These are phyloP conservation scores for Tenthredo mesomela DNA, from an alignment of 2,888 invertebrate species.

Conservation along the genomic window DNA sequence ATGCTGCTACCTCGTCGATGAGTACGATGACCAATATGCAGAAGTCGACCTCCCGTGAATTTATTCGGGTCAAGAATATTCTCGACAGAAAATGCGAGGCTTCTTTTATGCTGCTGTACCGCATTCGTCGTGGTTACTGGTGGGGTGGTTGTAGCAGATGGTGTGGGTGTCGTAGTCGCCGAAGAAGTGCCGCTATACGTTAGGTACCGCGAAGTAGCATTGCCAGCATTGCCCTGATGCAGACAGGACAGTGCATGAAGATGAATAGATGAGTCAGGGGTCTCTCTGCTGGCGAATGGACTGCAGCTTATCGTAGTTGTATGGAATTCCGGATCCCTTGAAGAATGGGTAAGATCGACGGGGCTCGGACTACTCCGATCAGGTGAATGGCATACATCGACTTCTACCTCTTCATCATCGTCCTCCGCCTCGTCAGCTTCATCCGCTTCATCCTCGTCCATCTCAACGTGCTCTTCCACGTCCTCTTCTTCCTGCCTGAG, in stretches of 20 bases:
- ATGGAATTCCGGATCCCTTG: constrained; percentile 57
- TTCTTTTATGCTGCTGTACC: constrained; percentile 82
- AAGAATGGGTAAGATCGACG: constrained; percentile 77
- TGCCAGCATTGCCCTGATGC: constrained; percentile 56
- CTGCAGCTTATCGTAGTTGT: constrained; percentile 29
- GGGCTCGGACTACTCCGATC: constrained; percentile 76
- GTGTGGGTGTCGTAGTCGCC: constrained; percentile 57
- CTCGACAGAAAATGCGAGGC: constrained; percentile 93
- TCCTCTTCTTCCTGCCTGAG: constrained; percentile 58
- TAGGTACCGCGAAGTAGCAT: constrained; percentile 20
- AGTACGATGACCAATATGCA: constrained; percentile 66
- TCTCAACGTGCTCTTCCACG: constrained; percentile 55
- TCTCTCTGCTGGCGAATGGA: constrained; percentile 66
- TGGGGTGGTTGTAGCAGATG: constrained; percentile 65
- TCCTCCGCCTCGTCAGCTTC: constrained; percentile 66
- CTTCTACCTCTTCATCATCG: constrained; percentile 70
- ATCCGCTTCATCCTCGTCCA: constrained; percentile 55
- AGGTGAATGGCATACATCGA: constrained; percentile 70
- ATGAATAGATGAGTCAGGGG: constrained; percentile 64
- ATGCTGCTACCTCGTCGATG: constrained; percentile 71
- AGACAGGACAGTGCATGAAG: constrained; percentile 70
- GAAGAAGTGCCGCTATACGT: constrained; percentile 49
- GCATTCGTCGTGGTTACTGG: constrained; percentile 74
- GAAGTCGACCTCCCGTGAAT: constrained; percentile 85
- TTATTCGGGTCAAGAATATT: constrained; percentile 95